These are phyloP conservation scores for Drosophila anomalata DNA, from an alignment of 2,888 invertebrate genomes.

Conservation along the genomic window DNA sequence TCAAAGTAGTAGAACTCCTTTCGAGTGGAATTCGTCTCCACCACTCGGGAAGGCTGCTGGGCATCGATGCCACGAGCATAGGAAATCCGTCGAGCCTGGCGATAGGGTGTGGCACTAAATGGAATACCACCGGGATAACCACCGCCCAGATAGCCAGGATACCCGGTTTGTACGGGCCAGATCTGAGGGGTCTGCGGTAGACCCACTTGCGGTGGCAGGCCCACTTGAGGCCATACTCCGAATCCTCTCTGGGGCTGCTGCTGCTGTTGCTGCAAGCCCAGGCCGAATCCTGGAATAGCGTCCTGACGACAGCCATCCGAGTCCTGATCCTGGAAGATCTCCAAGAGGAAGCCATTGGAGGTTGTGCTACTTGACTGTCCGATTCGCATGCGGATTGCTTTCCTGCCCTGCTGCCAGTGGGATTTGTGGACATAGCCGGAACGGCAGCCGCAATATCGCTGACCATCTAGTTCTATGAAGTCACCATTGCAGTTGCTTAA, in stretches of 20 bases:
- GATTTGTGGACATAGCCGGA: conserved; percentile 79
- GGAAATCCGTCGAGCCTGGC: conserved; percentile 57
- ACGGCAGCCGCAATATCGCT: conserved; percentile 86
- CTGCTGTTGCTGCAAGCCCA: conserved; percentile 14
- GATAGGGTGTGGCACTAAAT: conserved; percentile 53
- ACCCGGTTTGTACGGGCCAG: conserved; percentile 39
- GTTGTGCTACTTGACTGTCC: conserved; percentile 83
- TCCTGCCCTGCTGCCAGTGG: conserved; percentile 82
- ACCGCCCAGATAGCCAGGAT: conserved; percentile 14
- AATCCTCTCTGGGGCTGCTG: conserved; percentile 11
- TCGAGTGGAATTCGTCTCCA: conserved; percentile 81
- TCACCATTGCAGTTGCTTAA: conserved; percentile 83
- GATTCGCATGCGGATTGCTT: conserved; percentile 84
- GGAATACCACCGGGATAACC: conserved; percentile 26
- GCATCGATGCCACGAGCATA: conserved; percentile 64
- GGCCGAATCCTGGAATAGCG: background rate
- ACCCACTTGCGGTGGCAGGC: conserved; percentile 51
- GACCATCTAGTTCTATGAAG: conserved; percentile 86
- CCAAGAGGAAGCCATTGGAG: conserved; percentile 85
- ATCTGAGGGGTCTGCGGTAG: conserved; percentile 21
- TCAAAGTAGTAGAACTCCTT: conserved; percentile 80
- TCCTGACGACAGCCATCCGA: conserved; percentile 52
- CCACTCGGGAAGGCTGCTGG: conserved; percentile 73
- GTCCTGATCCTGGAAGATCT: conserved; percentile 86
- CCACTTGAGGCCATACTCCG: conserved; percentile 34